Conservation (phyloP, 2,797 vertebrate species). For the Acanthornis magna region DNA sequence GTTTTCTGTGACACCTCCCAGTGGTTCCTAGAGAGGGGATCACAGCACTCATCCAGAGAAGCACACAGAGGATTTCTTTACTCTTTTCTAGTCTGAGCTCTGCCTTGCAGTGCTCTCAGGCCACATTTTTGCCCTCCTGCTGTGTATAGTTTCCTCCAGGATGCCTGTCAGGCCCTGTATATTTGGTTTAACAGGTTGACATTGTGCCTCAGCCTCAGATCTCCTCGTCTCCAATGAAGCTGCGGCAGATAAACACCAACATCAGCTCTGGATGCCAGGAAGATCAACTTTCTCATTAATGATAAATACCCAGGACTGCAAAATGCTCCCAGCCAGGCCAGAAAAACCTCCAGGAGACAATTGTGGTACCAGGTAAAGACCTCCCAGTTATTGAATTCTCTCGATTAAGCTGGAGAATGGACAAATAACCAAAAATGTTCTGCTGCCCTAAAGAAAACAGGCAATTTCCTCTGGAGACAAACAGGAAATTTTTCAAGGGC, state of each 20-base stretch:
- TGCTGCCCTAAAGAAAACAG: conserved; percentile 4
- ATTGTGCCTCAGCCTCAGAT: background rate
- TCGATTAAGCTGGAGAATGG: background rate
- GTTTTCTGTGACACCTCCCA: background rate
- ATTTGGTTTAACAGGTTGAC: background rate
- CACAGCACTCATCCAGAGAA: background rate
- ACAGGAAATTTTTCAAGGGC: conserved; percentile 38
- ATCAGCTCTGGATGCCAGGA: background rate
- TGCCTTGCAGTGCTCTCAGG: background rate
- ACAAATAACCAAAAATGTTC: conserved; percentile 9
- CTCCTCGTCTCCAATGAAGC: background rate
- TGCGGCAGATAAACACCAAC: background rate
- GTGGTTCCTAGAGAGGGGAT: background rate
- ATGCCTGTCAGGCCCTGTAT: background rate
- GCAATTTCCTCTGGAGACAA: conserved; percentile 35
- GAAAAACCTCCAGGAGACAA: background rate
- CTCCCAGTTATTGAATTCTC: background rate
- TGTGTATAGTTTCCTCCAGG: background rate
- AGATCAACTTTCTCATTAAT: background rate
- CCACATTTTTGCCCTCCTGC: background rate
- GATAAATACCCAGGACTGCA: background rate
- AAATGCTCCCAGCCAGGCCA: background rate
- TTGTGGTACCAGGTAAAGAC: background rate
- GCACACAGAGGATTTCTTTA: background rate
- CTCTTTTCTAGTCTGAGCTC: background rate